These are phyloP conservation scores for Fragum whitleyi DNA, from an alignment of 2,888 invertebrate genomes.

Conservation along the genomic window DNA sequence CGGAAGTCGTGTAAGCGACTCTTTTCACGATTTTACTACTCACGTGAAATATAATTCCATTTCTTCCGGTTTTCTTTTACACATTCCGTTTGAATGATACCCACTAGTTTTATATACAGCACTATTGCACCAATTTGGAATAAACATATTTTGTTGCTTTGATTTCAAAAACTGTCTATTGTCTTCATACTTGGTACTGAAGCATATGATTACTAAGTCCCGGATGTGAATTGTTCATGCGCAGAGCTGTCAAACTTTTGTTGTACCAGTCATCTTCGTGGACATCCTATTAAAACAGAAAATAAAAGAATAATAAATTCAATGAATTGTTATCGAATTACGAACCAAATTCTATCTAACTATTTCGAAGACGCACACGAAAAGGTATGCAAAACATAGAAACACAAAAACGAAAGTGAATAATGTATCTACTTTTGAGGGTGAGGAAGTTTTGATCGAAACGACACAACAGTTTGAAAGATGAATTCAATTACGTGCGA, in stretches of 20 bases:
- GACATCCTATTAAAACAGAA: slow-evolving; percentile 72
- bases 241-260: slow-evolving; percentile 97
- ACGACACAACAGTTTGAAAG: no score
- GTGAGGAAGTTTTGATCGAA: no score
- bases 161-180: background rate
- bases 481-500: no score
- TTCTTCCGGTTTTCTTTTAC: no score
- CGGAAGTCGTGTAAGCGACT: background rate
- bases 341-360: background rate
- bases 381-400: no score
- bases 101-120: slow-evolving; percentile 26
- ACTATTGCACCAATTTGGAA: slow-evolving; percentile 62
- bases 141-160: background rate
- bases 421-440: no score
- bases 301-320: no score
- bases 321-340: background rate
- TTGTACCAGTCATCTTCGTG: slow-evolving; percentile 97
- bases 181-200: slow-evolving; percentile 91
- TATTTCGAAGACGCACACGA: no score
- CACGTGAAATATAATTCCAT: no score
- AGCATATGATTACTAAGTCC: slow-evolving; percentile 98
- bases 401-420: no score
- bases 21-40: background rate
- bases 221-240: slow-evolving; percentile 97
- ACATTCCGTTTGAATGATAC: no score